Conservation (phyloP, 1,140 invertebrate species). For the Drosophila orena region DNA sequence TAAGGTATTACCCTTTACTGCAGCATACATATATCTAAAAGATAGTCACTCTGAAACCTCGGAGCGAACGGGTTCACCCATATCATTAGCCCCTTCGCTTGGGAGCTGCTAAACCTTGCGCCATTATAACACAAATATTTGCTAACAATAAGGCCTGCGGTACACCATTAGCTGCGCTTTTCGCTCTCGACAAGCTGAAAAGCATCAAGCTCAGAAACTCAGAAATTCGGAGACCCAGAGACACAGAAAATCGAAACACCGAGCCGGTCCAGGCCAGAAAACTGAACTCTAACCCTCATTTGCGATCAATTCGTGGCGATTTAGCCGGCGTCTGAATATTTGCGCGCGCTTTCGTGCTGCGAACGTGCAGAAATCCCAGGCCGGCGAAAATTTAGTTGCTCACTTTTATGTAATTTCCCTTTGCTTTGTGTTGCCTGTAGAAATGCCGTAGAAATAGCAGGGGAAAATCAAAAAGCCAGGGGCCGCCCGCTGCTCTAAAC, state of each 20-base stretch:
- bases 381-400: slow-evolving; percentile 79
- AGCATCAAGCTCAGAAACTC: slow-evolving; percentile 4
- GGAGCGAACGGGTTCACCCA: slow-evolving; percentile 68
- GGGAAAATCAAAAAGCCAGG: slow-evolving; percentile 25
- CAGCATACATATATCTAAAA: too few species aligned
- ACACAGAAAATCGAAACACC: slow-evolving; percentile 9
- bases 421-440: slow-evolving; percentile 56
- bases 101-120: slow-evolving; percentile 64
- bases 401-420: slow-evolving; percentile 83
- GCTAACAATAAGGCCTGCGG: slow-evolving; percentile 75
- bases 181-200: slow-evolving; percentile 5
- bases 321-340: slow-evolving; percentile 73
- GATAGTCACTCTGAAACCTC: background rate
- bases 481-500: slow-evolving; percentile 76
- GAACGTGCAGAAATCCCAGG: slow-evolving; percentile 72
- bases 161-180: slow-evolving; percentile 65
- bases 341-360: slow-evolving; percentile 65
- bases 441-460: background rate
- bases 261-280: slow-evolving; percentile 24
- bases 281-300: slow-evolving; percentile 81
- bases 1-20: too few species aligned
- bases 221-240: background rate
- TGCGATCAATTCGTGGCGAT: slow-evolving; percentile 83
- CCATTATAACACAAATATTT: slow-evolving; percentile 83
- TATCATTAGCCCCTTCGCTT: slow-evolving; percentile 69